Evolutionary conservation across 2,113 vertebrate genomes (phyloP), one percentile per base, ranked within the genome.

Genomic region (Varanus komodoensis): DNA sequence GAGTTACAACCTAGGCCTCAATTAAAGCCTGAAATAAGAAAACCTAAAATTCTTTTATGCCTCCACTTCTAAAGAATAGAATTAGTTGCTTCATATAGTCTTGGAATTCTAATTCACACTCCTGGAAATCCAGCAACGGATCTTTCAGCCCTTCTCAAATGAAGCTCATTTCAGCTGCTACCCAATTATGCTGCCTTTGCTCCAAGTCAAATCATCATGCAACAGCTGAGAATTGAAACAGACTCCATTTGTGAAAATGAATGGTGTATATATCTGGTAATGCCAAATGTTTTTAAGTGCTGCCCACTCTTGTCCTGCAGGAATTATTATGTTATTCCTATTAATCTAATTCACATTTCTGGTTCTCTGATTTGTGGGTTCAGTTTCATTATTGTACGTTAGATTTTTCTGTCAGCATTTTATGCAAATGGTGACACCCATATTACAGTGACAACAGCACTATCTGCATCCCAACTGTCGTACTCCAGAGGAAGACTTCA

Each of bases 61-160:
- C 95, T 75, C 93, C 95, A 97, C 97, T 97, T 98, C 97, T 97
- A 96, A 98, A 96, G 97, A 97, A 98, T 96, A 96, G 95, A 97
- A 97, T 98, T 98, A 98, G 97, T 98, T 98, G 97, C 95, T 97
- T 97, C 96, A 98, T 98, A 98, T 98, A 99, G 98, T 97, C 97
- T 96, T 97, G 94, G 95, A 97, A 97, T 98, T 98, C 96, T 98
- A 99, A 99, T 99, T 98, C 98, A 97, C 97, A 98, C 97, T 97
- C 97, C 94, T 94, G 94, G 94, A 97, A 97, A 97, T 95, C 96
- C 94, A 97, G 97, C 97, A 96, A 96, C 82, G 95, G 96, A 96
- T 97, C 97, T 97, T 97, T 97, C 97, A 96, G 97, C 97, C 96
- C 94, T 94, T 96, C 97, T 97, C 97, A 97, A 97, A 96, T 94